A percentile compares a stretch with the other conserved stretches of the same genome.
phyloP scores from a whole-genome alignment of 2,113 vertebrate genomes.

The Callopanchax toddi region DNA sequence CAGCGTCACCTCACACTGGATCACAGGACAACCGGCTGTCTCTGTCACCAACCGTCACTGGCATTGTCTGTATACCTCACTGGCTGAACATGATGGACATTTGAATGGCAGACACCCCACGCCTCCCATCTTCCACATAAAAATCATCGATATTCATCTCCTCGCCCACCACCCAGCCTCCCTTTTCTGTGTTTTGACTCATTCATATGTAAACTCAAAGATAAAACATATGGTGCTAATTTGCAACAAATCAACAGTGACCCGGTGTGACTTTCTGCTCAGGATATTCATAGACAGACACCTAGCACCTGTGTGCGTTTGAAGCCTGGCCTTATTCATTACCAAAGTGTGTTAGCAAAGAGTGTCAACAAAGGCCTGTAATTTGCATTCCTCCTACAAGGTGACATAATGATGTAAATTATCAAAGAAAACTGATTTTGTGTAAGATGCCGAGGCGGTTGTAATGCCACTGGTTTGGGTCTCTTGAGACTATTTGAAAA shows the following conservation, averaged over 20 bases:
- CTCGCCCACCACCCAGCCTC: conserved; percentile 46
- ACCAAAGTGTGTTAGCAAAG: conserved; percentile 65
- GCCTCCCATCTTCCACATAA: conserved; percentile 20
- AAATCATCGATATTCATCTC: conserved; percentile 67
- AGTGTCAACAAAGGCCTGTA: conserved; percentile 64
- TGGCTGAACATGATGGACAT: conserved; percentile 72
- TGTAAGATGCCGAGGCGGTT: conserved; percentile 48
- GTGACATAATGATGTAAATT: conserved; percentile 76
- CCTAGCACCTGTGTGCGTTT: conserved; percentile 73
- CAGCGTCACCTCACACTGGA: conserved; percentile 58
- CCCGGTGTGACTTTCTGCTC: conserved; percentile 59
- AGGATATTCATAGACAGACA: conserved; percentile 59
- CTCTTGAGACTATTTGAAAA: conserved; percentile 68
- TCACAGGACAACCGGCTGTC: conserved; percentile 75
- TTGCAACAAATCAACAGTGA: conserved; percentile 78
- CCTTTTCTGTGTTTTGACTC: conserved; percentile 57
- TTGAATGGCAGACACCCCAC: conserved; percentile 66
- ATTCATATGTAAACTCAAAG: conserved; percentile 76
- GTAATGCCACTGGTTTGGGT: conserved; percentile 62
- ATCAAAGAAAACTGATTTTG: conserved; percentile 73
- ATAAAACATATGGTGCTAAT: conserved; percentile 77
- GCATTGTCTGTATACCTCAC: conserved; percentile 68
- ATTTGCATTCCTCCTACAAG: conserved; percentile 72
- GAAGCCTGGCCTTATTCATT: conserved; percentile 75
- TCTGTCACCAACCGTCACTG: conserved; percentile 69